Conservation (phyloP, 2,113 vertebrate genomes). For the Myrmecophaga tridactyla region DNA sequence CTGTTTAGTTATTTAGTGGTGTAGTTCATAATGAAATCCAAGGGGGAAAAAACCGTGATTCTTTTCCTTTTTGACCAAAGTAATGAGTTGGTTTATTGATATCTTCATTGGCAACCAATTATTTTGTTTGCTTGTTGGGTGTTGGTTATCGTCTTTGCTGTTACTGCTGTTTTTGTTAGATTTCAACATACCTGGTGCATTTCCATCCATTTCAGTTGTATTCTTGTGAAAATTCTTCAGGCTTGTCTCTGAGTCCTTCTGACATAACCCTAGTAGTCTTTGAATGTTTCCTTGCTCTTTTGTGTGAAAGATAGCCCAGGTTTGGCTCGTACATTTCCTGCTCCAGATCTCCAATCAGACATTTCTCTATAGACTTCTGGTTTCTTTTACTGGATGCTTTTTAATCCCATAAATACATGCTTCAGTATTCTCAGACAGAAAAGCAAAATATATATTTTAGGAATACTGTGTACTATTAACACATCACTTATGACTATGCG, state of each 20-base stretch:
- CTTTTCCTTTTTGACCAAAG: conserved; percentile 9
- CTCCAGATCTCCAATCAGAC: not conserved
- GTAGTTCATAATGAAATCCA: not conserved
- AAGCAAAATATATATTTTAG: not conserved
- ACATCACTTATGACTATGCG: not conserved
- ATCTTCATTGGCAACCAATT: not conserved
- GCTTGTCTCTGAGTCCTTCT: not conserved
- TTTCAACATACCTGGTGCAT: not conserved
- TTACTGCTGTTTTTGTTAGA: not conserved
- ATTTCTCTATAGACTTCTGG: not conserved
- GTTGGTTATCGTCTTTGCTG: not conserved
- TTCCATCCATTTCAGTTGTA: not conserved
- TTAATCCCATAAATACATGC: not conserved
- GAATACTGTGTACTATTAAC: not conserved
- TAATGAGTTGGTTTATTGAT: not conserved
- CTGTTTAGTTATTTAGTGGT: not conserved
- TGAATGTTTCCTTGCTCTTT: not conserved
- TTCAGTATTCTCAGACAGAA: not conserved
- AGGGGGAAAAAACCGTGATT: not conserved
- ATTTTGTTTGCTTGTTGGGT: not conserved
- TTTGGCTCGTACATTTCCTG: not conserved
- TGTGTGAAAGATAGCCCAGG: not conserved
- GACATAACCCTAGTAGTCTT: not conserved
- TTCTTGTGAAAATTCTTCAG: not conserved
- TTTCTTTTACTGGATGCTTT: not conserved